These are phyloP conservation scores for Drosophila chauvacae DNA, from an alignment of 1,140 invertebrate species.

Conservation along the genomic window DNA sequence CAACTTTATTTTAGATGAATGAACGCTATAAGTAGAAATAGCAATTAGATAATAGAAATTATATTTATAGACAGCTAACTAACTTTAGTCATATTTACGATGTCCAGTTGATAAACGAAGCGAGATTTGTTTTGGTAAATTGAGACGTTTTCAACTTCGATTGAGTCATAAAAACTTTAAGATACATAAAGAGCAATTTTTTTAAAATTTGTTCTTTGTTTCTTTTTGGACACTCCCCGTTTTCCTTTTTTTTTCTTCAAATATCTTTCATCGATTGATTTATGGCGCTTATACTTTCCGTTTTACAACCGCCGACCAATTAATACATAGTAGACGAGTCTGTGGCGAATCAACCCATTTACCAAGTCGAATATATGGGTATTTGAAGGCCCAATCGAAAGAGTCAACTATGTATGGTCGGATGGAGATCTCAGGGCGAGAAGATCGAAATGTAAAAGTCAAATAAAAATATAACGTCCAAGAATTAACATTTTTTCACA, in stretches of 20 bases:
- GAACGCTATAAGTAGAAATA: conserved; percentile 21
- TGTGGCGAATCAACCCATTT: conserved; percentile 43
- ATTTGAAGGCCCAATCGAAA: conserved; percentile 31
- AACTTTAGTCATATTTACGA: conserved; percentile 4
- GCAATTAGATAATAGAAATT: conserved; percentile 7
- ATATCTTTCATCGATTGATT: conserved; percentile 45
- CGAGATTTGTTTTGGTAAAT: neutral
- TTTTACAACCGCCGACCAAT: conserved; percentile 47
- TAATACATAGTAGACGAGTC: conserved; percentile 57
- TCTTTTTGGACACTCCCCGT: conserved; percentile 3
- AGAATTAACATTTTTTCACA: conserved; percentile 69
- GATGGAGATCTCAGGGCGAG: conserved; percentile 41
- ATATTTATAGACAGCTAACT: neutral
- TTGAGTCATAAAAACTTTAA: neutral
- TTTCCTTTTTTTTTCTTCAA: conserved; percentile 1
- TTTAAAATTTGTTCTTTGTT: neutral
- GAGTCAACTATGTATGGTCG: conserved; percentile 53
- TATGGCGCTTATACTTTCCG: conserved; percentile 42
- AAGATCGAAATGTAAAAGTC: conserved; percentile 57
- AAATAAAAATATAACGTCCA: conserved; percentile 62
- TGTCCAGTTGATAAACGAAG: conserved; percentile 4
- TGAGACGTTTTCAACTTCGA: neutral
- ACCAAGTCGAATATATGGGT: conserved; percentile 28
- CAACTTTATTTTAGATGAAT: conserved; percentile 25
- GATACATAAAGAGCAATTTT: neutral